Percentiles rank a stretch among this genome's conserved stretches.
These are phyloP conservation scores for Hybos culiciformis DNA, from an alignment of 2,888 invertebrate species.

Conservation along the genomic window DNA sequence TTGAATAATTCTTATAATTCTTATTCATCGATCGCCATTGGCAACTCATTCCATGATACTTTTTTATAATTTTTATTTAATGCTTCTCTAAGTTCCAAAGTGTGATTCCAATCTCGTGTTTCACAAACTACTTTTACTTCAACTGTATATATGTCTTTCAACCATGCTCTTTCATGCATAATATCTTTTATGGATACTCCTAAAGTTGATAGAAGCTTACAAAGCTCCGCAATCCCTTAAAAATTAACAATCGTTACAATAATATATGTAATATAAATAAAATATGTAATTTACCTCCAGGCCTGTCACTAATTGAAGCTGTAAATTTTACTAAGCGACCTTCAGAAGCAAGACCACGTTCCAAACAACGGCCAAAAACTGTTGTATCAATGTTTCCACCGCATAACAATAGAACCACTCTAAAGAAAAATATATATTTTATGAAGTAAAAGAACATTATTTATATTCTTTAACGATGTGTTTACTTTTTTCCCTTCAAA, in stretches of 20 bases:
- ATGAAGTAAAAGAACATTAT: neutral
- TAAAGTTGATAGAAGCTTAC: conserved; percentile 55
- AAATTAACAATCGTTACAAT: too few species aligned
- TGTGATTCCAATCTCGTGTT: conserved; percentile 70
- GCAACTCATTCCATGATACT: conserved; percentile 39
- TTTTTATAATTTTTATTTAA: conserved; percentile 42
- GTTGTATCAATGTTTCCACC: conserved; percentile 91
- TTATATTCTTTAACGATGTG: neutral
- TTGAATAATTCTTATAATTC: too few species aligned
- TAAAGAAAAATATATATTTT: conserved; percentile 24
- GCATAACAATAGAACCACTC: conserved; percentile 70
- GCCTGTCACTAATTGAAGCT: conserved; percentile 70
- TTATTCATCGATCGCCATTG: conserved; percentile 32
- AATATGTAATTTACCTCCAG: too few species aligned
- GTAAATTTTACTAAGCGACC: conserved; percentile 62
- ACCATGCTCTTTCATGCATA: conserved; percentile 91
- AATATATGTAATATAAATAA: too few species aligned
- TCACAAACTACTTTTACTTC: conserved; percentile 76
- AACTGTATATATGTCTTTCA: conserved; percentile 76
- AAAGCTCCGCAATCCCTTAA: conserved; percentile 70
- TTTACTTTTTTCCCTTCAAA: conserved; percentile 62
- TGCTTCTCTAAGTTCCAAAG: conserved; percentile 44
- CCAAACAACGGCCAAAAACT: conserved; percentile 73
- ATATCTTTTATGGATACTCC: conserved; percentile 92
- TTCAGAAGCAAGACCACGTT: conserved; percentile 77